Base-by-base conservation (phyloP, 2,888 invertebrate species). In the Tachina grossa region DNA sequence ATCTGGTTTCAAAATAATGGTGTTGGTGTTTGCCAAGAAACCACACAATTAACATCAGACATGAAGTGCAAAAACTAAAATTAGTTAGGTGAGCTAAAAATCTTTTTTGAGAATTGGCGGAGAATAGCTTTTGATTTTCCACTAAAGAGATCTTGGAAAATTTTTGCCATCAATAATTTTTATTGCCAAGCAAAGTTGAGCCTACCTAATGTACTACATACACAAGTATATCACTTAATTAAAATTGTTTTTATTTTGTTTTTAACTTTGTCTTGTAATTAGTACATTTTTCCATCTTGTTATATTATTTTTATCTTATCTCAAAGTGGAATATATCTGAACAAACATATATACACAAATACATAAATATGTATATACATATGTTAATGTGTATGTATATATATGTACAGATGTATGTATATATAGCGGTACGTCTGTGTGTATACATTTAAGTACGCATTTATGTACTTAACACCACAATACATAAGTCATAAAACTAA, bases 281-380 rank as follows among this genome's bases (percentile, higher is more conserved):
- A 51, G 16, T 51, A 51, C 16, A 1, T 16, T 9, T 66, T 19
- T 68, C 8, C 31, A 31, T 31, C 31, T 31, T 31, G 31, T 31
- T 31, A 69, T 22, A 14, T 55, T 11, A 16, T 16, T 47, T 71
- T 59, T 72, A 59, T 72, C 72, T 72, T 72, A 72, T 72, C 72
- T 71, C n/a, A 6, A 31, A 31, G 31, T 31, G 31, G 31, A 31
- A 31, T 31, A 31, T 31, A 31, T 31, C 31, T 19, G 31, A 45
- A 31, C 31, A 43, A 6, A 57, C 57, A 71, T 14, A 57, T 43
- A 22, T 14, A 51, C 6, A 39, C 39, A 31, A 13, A 13, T 57
- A 22, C 14, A 57, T 22, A 1, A 3, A 22, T 22, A 55, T 22
- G 1, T 22, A 55, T n/a, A n/a, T n/a, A n/a, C n/a, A n/a, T n/a